Evolutionary conservation across 1,140 invertebrate species (phyloP), one percentile per base, ranked within the genome.

Genomic region (Macrocentrus cingulum): DNA sequence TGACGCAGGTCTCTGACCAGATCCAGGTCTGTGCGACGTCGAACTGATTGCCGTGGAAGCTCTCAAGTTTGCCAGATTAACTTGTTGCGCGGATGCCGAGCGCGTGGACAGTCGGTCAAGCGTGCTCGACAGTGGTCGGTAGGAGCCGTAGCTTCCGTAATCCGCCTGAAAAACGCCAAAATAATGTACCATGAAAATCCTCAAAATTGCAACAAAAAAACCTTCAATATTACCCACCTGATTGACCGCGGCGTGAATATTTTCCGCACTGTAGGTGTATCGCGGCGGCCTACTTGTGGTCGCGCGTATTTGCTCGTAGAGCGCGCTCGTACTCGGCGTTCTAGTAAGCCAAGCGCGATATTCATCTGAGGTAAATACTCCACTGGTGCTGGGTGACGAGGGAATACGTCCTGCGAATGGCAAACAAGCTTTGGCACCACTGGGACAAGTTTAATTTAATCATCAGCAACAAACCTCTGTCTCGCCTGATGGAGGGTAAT

Each of bases 251-350:
- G 89, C 88, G 52, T 91, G 89, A 58, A 94, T 89, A 79, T 95
- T 95, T 79, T 96, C 93, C 13, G 92, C 92, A 67, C 90, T 92
- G 75, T 89, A 94, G 52, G 88, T 94, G 76, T 90, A 93, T 74
- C 89, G 82, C 15, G 87, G 87, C 22, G 86, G 84, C 67, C 87
- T 82, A 65, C 86, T 86, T 48, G 87, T 80, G 3, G 87, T 88
- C 59, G 89, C 85, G 60, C 91, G 84, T 65, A 95, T 88, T 67
- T 91, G 88, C 69, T 96, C 92, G 74, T 95, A 95, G 63, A 96
- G 89, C 41, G 94, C 94, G 59, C 91, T 93, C 20, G 93, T 95
- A 37, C 92, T 95, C 6, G 94, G 93, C 1, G 93, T 92, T 42
- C 94, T 82, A 55, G 89, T 88, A 64, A 95, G 70, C 92, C 92